Percentiles rank a stretch among this genome's conserved stretches.
phyloP scores from a whole-genome alignment of 2,888 invertebrate species.

The Drosophila neonasuta region DNA sequence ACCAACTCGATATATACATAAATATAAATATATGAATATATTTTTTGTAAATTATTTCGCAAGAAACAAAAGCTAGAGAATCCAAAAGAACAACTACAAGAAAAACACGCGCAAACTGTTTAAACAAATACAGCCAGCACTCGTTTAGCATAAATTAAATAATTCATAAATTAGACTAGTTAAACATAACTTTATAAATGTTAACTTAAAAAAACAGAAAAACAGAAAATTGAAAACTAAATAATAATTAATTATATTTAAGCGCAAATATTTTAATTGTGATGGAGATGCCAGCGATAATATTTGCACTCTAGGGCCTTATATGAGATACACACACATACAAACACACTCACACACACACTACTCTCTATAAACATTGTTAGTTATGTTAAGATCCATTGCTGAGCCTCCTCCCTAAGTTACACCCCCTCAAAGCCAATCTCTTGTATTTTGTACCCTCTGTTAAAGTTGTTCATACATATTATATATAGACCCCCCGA shows the following conservation, averaged over 20 bases:
- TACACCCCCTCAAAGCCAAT: constrained; percentile 3
- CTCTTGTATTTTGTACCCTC: constrained; percentile 35
- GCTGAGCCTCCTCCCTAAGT: constrained; percentile 29
- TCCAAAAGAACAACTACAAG: constrained; percentile 50
- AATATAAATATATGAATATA: constrained; percentile 54
- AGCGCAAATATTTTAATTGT: constrained; percentile 74
- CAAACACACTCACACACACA: constrained; percentile 17
- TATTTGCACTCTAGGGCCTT: constrained; percentile 78
- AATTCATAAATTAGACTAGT: constrained; percentile 72
- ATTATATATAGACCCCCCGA: constrained; percentile 22
- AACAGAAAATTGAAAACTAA: constrained; percentile 24
- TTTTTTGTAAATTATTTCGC: constrained; percentile 72
- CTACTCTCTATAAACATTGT: constrained; percentile 47
- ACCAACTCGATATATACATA: constrained; percentile 38
- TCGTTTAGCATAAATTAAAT: constrained; percentile 73
- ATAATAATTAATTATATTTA: constrained; percentile 59
- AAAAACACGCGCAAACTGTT: constrained; percentile 57
- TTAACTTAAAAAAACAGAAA: constrained; percentile 53
- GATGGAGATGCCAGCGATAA: constrained; percentile 66
- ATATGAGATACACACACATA: constrained; percentile 70
- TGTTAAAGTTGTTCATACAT: constrained; percentile 66
- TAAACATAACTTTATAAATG: constrained; percentile 63
- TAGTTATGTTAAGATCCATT: constrained; percentile 66
- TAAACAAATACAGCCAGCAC: constrained; percentile 61
- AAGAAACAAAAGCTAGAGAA: constrained; percentile 71